These are phyloP conservation scores for Drosophila prolongata DNA, from an alignment of 2,888 invertebrate genomes.

Conservation along the genomic window DNA sequence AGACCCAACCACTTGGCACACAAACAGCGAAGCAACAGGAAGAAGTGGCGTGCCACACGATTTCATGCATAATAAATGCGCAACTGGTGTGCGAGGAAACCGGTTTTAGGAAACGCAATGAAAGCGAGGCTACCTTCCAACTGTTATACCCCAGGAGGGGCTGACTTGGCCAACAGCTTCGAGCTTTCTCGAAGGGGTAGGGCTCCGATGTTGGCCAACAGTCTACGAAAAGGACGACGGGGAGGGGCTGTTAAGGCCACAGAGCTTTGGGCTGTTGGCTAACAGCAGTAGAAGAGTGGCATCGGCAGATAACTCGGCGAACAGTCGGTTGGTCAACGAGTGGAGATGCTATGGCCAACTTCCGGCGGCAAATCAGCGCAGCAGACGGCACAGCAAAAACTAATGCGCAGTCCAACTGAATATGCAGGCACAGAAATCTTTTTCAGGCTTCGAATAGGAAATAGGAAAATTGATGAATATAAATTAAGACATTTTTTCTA, in stretches of 20 bases:
- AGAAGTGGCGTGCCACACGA: conserved; percentile 40
- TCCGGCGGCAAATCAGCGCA: conserved; percentile 80
- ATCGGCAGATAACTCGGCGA: conserved; percentile 39
- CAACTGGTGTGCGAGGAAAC: conserved; percentile 77
- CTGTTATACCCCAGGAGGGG: conserved; percentile 66
- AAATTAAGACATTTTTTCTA: no score
- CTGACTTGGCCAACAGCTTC: conserved; percentile 42
- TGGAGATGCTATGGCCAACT: conserved; percentile 48
- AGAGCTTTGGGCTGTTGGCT: conserved; percentile 58
- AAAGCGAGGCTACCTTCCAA: conserved; percentile 25
- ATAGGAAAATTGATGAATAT: no score
- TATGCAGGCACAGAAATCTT: neutral
- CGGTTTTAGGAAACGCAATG: conserved; percentile 66
- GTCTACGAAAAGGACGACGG: conserved; percentile 47
- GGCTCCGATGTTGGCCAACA: conserved; percentile 42
- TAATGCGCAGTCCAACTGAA: conserved; percentile 62
- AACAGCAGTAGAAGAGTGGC: conserved; percentile 31
- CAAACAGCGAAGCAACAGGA: conserved; percentile 44
- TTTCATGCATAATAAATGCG: conserved; percentile 77
- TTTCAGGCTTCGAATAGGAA: no score
- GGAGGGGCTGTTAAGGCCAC: conserved; percentile 40
- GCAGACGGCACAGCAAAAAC: conserved; percentile 57
- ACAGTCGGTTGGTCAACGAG: conserved; percentile 23
- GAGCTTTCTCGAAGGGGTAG: conserved; percentile 35
- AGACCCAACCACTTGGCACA: conserved; percentile 53